A percentile compares a stretch with the other conserved stretches of the same genome.
Conservation (phyloP, 2,888 invertebrate species). For the Anoncus sp. region DNA sequence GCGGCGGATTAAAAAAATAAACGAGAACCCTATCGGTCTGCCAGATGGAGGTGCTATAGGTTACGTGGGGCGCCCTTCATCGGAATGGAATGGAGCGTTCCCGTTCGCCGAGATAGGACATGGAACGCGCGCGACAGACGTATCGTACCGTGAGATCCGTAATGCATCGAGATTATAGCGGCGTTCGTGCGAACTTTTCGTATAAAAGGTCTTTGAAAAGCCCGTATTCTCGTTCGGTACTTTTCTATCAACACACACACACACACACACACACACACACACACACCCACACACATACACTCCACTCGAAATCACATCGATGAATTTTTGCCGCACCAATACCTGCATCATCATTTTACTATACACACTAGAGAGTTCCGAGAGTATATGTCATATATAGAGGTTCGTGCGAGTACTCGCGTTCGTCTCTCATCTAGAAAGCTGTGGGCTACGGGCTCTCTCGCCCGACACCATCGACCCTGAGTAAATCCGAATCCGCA, state of each 20-base stretch:
- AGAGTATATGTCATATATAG: slow-evolving; percentile 21
- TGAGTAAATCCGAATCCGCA: slow-evolving; percentile 53
- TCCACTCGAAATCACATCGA: slow-evolving; percentile 29
- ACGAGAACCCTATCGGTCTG: slow-evolving; percentile 19
- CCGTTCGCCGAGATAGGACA: slow-evolving; percentile 37
- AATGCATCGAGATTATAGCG: slow-evolving; percentile 75
- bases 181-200: slow-evolving; percentile 73
- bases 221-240: slow-evolving; percentile 37
- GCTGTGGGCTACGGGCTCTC: slow-evolving; percentile 48
- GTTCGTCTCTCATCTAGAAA: slow-evolving; percentile 33
- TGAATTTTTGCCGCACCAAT: slow-evolving; percentile 26
- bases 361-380: slow-evolving; percentile 27
- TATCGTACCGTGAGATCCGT: slow-evolving; percentile 69
- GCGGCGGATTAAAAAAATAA: slow-evolving; percentile 21
- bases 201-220: slow-evolving; percentile 67
- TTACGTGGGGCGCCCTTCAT: slow-evolving; percentile 44
- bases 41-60: slow-evolving; percentile 13
- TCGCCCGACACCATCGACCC: slow-evolving; percentile 55
- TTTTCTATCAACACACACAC: slow-evolving; percentile 15
- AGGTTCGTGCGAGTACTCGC: slow-evolving; percentile 42
- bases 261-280: slow-evolving; percentile 9
- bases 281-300: slow-evolving; percentile 12
- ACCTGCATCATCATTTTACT: slow-evolving; percentile 14
- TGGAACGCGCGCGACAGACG: slow-evolving; percentile 43
- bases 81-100: slow-evolving; percentile 57